Base-by-base conservation (phyloP, 2,888 invertebrate species). In the Agrotis segetum region DNA sequence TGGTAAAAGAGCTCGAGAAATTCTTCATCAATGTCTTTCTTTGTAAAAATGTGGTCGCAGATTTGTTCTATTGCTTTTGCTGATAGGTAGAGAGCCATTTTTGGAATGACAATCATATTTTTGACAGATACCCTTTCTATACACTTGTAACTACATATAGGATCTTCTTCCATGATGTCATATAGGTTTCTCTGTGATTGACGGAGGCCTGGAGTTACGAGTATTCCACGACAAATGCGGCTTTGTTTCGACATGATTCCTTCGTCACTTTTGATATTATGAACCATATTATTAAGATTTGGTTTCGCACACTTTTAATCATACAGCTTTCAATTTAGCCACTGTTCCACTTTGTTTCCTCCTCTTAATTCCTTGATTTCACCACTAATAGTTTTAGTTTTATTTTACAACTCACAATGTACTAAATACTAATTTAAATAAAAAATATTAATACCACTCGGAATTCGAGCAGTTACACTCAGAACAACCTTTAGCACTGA, bases 81-180 rank as follows among this genome's bases (percentile, higher is more conserved):
- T 1, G 74, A 67, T 16, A 80, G 34, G 13, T 40, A 29, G 3
- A 58, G 62, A 17, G 81, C 81, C 68, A 80, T 60, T 69, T 24
- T 68, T 16, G 62, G 64, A 5, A 81, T 53, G 14, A 77, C 21
- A 0, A 58, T 11, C 5, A 50, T 13, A 1, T 7, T 55, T 49
- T 66, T 46, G 1, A 74, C 2, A 1, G 77, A 74, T 58, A 67
- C 64, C 13, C 24, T 52, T 63, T 79, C 61, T 16, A 81, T 60
- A 5, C 53, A 71, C 16, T 67, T 29, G 52, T 60, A 78, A 24
- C 52, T 53, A n/a, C 34, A 17, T 13, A 71, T 5, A 3, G 80
- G 79, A 56, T 77, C 56, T 73, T 77, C 71, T 64, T 79, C 79
- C 24, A 81, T 71, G 5, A 73, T 59, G 16, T 66, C 49, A 17